Conservation (phyloP, 2,797 vertebrate genomes). For the Anabas testudineus region DNA sequence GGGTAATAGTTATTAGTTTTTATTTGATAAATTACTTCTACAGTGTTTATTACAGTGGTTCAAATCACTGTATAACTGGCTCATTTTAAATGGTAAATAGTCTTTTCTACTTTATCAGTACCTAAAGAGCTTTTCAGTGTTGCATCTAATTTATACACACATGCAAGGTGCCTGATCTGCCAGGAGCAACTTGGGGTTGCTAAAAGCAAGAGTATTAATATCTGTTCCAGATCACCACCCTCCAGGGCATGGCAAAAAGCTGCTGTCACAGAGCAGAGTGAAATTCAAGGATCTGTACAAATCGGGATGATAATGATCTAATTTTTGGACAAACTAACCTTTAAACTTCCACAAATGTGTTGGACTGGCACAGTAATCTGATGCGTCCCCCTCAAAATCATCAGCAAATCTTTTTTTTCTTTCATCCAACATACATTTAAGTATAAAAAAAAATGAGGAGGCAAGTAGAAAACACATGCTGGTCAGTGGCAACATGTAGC, state of each 20-base stretch:
- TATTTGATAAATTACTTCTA: neutral
- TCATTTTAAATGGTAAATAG: neutral
- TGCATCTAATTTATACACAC: too few relatives aligned
- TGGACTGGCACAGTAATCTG: constrained; percentile 3
- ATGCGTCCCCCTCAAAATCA: constrained; percentile 12
- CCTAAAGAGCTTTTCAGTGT: too few relatives aligned
- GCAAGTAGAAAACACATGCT: neutral
- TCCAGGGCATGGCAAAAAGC: neutral
- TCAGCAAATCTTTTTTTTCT: too few relatives aligned
- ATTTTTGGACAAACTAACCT: constrained; percentile 13
- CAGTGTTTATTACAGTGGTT: constrained; percentile 2
- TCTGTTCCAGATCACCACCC: constrained; percentile 1
- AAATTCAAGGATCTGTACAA: neutral
- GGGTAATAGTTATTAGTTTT: neutral
- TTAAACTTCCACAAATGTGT: constrained; percentile 16
- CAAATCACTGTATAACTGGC: neutral
- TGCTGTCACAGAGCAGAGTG: neutral
- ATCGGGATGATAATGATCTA: constrained; percentile 10
- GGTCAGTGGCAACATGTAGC: neutral
- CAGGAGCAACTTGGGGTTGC: neutral
- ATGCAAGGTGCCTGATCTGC: too few relatives aligned
- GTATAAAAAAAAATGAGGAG: neutral
- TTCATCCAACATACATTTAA: neutral
- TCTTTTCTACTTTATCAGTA: too few relatives aligned
- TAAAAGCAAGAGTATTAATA: neutral